These are phyloP conservation scores for Neoniphon sammara DNA, from an alignment of 2,797 vertebrate species.

Conservation along the genomic window DNA sequence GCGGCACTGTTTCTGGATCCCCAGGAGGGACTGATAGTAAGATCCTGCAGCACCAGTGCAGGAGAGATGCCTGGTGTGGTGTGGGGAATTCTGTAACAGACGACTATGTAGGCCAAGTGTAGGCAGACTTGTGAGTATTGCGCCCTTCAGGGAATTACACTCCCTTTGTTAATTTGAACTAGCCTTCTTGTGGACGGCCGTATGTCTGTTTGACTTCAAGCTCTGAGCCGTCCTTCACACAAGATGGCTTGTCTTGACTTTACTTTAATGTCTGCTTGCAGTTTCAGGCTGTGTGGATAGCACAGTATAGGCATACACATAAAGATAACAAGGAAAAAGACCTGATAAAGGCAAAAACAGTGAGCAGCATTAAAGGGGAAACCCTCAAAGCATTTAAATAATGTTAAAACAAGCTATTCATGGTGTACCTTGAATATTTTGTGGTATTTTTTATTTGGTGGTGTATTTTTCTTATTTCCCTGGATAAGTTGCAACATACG, in stretches of 20 bases:
- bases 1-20: conserved; percentile 65
- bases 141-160: conserved; percentile 54
- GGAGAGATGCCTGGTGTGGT: conserved; percentile 50
- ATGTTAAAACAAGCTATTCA: no score
- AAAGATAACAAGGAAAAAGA: not conserved
- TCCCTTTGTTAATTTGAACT: conserved; percentile 62
- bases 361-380: not conserved
- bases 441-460: no score
- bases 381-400: no score
- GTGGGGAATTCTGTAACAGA: conserved; percentile 57
- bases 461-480: conserved; percentile 4
- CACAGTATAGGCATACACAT: not conserved
- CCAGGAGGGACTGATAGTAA: conserved; percentile 68
- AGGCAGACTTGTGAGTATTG: conserved; percentile 73
- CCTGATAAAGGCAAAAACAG: not conserved
- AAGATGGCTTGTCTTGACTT: not conserved
- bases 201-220: conserved; percentile 33
- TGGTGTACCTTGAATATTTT: no score
- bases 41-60: conserved; percentile 64
- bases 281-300: conserved; percentile 23
- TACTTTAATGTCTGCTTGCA: not conserved
- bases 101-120: conserved; percentile 74
- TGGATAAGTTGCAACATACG: not conserved
- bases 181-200: conserved; percentile 40
- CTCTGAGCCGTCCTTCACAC: not conserved